Evolutionary conservation across 2,797 vertebrate species (phyloP), one percentile per base, ranked within the genome.

Genomic region (Peromyscus eremicus): DNA sequence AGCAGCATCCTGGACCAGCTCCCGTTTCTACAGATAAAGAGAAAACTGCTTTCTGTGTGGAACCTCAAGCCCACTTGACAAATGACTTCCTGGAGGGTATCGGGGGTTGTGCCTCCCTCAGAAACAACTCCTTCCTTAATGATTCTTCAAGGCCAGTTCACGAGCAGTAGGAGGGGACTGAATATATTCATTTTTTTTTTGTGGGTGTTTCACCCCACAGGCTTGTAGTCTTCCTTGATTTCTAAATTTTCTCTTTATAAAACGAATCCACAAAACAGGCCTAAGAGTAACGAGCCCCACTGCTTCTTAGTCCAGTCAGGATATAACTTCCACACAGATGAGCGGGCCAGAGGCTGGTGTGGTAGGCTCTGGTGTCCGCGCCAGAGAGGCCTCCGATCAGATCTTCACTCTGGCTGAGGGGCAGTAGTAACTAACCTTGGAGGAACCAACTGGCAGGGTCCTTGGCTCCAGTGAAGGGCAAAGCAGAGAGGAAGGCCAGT

Each of bases 11-110:
- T 25, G 37, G 29, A 49, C 37, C 81, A 25, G 29, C 75, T 57
- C 16, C n/a, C 5, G 1, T 57, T 73, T 73, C 80, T 77, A 25
- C 10, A n/a, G 27, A 55, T 62, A 55, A 73, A 34, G 70, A 62
- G 91, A 55, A 84, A 86, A 94, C n/a, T 79, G 92, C 77, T 92
- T 87, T 94, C 64, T 66, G 64, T 96, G 14, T 29, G 55, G 62
- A 79, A 60, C 68, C 3, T 37, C 2, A 10, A 84, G 83, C 2
- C 70, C 40, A 6, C 80, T 34, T 46, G 89, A 77, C 21, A 70
- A 70, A 76, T 68, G 40, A 77, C 82, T 83, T 83, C 32, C 86
- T 21, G 0, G 52, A 76, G 57, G 5, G 9, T 3, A 9, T 5
- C 7, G 2, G 85, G 1, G 5, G 11, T 0, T 29, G 10, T 29